Conservation (phyloP, 2,113 vertebrate species). For the Elephantulus edwardii region DNA sequence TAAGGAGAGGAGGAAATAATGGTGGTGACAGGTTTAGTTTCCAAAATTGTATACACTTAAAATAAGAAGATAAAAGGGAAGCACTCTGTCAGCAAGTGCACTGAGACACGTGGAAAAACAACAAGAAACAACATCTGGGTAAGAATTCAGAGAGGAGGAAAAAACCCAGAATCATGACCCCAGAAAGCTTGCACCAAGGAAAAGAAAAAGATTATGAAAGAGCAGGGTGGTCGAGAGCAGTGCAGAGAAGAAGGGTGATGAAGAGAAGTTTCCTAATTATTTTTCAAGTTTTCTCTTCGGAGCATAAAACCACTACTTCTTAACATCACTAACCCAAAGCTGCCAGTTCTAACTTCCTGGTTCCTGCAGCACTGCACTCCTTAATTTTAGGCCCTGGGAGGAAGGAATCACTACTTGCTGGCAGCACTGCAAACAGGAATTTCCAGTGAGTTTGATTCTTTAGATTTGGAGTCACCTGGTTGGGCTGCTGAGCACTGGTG, state of each 20-base stretch:
- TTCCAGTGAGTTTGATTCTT: no score
- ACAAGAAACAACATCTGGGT: background rate
- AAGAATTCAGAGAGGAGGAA: background rate
- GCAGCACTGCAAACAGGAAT: constrained; percentile 16
- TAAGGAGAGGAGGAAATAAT: background rate
- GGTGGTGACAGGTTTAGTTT: background rate
- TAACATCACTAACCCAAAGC: background rate
- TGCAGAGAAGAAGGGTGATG: background rate
- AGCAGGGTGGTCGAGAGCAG: background rate
- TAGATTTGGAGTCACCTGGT: no score
- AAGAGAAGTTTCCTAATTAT: background rate
- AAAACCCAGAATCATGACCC: background rate
- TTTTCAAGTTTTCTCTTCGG: constrained; percentile 16
- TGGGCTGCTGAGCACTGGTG: no score
- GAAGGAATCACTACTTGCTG: constrained; percentile 6
- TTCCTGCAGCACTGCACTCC: background rate
- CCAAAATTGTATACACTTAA: background rate
- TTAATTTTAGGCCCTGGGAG: background rate
- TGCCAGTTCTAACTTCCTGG: background rate
- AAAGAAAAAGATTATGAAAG: constrained; percentile 11
- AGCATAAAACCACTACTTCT: constrained; percentile 17
- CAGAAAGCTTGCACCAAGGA: background rate
- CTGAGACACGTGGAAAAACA: background rate
- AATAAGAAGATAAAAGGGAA: constrained; percentile 22
- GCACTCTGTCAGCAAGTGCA: background rate